These are phyloP conservation scores for Neogale vison DNA, from an alignment of 2,113 vertebrate genomes.

Conservation along the genomic window DNA sequence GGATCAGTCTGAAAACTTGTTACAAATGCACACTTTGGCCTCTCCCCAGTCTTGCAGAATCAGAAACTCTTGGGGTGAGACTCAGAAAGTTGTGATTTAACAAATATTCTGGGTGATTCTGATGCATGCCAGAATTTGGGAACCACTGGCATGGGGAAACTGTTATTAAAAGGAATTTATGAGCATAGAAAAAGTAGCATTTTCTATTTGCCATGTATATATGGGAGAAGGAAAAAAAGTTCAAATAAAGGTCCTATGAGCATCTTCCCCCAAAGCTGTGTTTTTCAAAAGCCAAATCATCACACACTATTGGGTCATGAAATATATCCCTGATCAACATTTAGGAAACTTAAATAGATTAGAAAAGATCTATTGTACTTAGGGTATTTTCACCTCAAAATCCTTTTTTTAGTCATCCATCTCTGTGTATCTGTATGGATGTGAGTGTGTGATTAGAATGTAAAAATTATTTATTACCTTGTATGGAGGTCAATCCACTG, in stretches of 20 bases:
- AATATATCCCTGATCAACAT: slow-evolving; percentile 26
- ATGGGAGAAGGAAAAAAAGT: background rate
- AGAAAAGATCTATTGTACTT: slow-evolving; percentile 16
- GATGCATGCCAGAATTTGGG: background rate
- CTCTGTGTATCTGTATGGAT: background rate
- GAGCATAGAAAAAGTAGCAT: background rate
- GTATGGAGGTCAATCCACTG: background rate
- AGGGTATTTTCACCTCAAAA: background rate
- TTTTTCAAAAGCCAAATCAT: slow-evolving; percentile 14
- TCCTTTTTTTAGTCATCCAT: background rate
- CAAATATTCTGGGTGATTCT: background rate
- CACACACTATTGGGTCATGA: background rate
- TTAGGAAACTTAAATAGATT: slow-evolving; percentile 42
- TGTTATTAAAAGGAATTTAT: background rate
- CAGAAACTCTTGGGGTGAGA: background rate
- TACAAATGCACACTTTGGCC: background rate
- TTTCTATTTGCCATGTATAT: background rate
- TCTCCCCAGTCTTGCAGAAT: background rate
- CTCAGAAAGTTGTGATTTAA: background rate
- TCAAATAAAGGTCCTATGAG: background rate
- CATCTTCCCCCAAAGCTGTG: background rate
- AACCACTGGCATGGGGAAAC: background rate
- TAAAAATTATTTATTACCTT: slow-evolving; percentile 29
- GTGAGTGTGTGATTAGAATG: background rate
- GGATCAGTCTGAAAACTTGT: background rate